Base-by-base conservation (phyloP, 2,888 invertebrate genomes). In the Limenitis camilla region DNA sequence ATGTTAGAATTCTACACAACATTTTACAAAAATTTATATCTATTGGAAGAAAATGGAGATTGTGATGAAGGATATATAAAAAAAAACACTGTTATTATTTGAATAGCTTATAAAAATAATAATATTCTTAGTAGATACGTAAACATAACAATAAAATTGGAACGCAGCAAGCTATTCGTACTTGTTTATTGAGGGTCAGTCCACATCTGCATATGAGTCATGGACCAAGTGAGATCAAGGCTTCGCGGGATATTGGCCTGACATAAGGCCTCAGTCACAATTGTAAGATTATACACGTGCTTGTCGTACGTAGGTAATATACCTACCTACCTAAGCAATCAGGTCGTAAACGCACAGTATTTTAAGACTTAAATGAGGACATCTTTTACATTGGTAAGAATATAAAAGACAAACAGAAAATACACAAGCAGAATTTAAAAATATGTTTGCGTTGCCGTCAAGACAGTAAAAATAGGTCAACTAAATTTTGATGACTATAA, bases 181-280 rank as follows among this genome's bases (percentile, higher is more conserved):
- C 27, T 40, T 39, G 33, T 39, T 50, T 35, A 35, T 41, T 28
- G 28, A 36, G 45, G 42, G 32, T 38, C 52, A 38, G 33, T 47
- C 40, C 43, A 47, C 35, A 53, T 59, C 30, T 60, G 57, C 48
- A 52, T 55, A 55, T 62, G 61, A 61, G 38, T 61, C 59, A 59
- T 51, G 9, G 46, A 31, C 48, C 28, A 42, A 56, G 63, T 53
- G 65, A 76, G 71, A 75, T 76, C 76, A 76, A 77, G 76, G 75
- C 62, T 72, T 66, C 63, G 30, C 68, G 67, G 75, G 76, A 66
- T 71, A 72, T 72, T 74, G 75, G 71, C 77, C 78, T 77, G 9
- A 44, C 40, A 45, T 44, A 53, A 35, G 43, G 49, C 40, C 43
- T 28, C 49, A 28, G n/a, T 8, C 36, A 45, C 29, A 45, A 45